Conservation (phyloP, 2,888 invertebrate genomes). For the Corbicula japonica region DNA sequence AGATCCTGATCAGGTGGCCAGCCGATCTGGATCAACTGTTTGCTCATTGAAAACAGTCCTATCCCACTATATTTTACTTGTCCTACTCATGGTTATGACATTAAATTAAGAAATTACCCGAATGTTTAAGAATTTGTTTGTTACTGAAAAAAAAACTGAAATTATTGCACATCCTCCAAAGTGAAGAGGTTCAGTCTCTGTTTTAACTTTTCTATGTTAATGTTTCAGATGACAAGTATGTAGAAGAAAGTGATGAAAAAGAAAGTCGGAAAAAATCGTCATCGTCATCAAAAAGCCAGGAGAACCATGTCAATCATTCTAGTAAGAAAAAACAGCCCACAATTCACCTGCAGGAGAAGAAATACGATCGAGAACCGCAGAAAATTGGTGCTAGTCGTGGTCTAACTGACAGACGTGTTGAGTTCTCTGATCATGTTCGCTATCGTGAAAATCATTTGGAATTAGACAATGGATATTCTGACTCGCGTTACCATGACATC, state of each 20-base stretch:
- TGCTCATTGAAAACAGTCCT: no score
- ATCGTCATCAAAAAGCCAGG: constrained; percentile 17
- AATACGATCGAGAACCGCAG: constrained; percentile 36
- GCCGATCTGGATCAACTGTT: no score
- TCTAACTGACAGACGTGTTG: constrained; percentile 50
- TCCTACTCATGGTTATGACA: no score
- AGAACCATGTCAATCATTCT: constrained; percentile 28
- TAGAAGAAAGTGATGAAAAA: constrained; percentile 45
- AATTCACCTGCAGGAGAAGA: constrained; percentile 56
- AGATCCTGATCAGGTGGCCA: no score
- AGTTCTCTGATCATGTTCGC: constrained; percentile 55
- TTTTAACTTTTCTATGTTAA: no score
- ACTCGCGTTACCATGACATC: constrained; percentile 10
- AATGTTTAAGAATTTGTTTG: no score
- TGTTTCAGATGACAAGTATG: constrained; percentile 67
- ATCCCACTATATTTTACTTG: no score
- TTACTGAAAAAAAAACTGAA: no score
- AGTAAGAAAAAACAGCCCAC: constrained; percentile 36
- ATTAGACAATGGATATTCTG: constrained; percentile 39
- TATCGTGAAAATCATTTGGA: constrained; percentile 40
- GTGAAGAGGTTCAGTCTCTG: no score
- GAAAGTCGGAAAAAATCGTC: constrained; percentile 33
- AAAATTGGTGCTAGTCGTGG: constrained; percentile 4
- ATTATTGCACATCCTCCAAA: no score
- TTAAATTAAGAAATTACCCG: no score